Evolutionary conservation across 2,113 vertebrate genomes (phyloP).

Genomic region (Ceyx melanurus): DNA sequence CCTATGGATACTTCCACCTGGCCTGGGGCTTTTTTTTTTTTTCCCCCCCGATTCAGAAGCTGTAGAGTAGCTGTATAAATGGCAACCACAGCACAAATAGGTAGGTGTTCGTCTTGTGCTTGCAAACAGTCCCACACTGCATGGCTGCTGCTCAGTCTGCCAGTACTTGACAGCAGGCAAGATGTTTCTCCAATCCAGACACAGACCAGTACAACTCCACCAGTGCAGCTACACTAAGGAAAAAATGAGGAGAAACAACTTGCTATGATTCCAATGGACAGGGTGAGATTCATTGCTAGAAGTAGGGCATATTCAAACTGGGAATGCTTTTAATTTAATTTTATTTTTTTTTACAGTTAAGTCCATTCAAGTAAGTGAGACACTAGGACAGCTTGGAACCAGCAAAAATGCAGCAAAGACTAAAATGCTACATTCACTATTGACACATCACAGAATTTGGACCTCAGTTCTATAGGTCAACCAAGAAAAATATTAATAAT

Average conservation of each 20-base stretch:
- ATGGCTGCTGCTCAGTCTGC: accelerated
- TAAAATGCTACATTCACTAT: background rate
- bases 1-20: background rate
- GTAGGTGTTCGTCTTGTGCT: background rate
- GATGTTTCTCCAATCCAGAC: background rate
- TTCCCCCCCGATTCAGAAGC: background rate
- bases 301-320: background rate
- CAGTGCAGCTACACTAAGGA: background rate
- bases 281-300: background rate
- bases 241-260: background rate
- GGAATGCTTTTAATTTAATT: background rate
- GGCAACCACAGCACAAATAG: background rate
- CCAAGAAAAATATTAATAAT: background rate
- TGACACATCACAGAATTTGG: background rate
- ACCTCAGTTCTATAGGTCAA: background rate
- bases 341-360: background rate
- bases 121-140: background rate
- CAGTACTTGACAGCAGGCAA: background rate
- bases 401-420: background rate
- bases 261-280: background rate
- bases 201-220: background rate
- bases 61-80: background rate
- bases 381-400: background rate
- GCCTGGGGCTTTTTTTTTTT: background rate
- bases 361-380: background rate